Evolutionary conservation across 2,797 vertebrate species (phyloP).

Genomic region (Tokudaia tokunoshimensis): DNA sequence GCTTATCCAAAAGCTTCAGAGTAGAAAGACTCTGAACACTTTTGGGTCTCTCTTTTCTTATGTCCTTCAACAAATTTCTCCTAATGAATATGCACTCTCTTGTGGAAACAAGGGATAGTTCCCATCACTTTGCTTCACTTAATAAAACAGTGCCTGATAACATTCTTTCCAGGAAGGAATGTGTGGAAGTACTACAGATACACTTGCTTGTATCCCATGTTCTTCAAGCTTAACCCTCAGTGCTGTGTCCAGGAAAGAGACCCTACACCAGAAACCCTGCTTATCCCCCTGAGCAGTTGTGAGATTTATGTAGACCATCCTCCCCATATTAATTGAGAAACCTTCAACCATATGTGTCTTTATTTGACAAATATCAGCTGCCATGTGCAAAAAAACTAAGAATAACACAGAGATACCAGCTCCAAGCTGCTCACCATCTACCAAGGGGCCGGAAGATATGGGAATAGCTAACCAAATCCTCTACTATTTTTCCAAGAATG

Average conservation of each 20-base stretch:
- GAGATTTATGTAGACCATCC: not conserved
- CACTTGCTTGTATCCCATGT: rapidly evolving
- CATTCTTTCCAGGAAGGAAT: not conserved
- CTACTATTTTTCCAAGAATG: not conserved
- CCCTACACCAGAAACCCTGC: not conserved
- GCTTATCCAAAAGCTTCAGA: not conserved
- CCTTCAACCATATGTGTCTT: not conserved
- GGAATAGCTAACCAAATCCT: not conserved
- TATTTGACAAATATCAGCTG: not conserved
- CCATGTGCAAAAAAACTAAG: not conserved
- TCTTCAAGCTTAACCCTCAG: not conserved
- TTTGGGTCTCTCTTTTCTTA: not conserved
- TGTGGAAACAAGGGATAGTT: not conserved
- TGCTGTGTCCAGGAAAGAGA: not conserved
- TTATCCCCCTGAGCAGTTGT: not conserved
- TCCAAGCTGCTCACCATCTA: not conserved
- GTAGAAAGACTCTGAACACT: not conserved
- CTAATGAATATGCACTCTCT: not conserved
- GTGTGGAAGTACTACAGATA: not conserved
- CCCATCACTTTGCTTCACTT: not conserved
- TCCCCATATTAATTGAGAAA: not conserved
- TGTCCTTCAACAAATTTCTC: not conserved
- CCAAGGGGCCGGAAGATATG: not conserved
- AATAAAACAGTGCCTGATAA: not conserved
- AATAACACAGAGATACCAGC: not conserved